phyloP scores from a whole-genome alignment of 2,113 vertebrate genomes.

The Anser cygnoides region DNA sequence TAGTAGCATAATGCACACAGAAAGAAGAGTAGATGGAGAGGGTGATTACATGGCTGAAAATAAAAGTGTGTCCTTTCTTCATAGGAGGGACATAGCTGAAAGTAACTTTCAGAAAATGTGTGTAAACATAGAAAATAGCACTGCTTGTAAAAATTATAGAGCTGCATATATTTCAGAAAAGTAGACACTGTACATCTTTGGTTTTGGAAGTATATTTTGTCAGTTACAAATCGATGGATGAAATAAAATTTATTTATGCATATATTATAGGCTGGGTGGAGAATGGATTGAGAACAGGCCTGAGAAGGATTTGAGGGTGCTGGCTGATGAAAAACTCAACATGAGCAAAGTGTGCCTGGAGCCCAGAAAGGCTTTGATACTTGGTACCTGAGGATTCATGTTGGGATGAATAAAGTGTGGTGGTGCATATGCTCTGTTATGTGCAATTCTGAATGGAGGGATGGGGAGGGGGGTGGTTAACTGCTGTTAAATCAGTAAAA shows the following conservation, averaged over 20 bases:
- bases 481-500: neutral
- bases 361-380: neutral
- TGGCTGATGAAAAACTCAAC: neutral
- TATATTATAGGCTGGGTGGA: neutral
- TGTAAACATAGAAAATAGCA: neutral
- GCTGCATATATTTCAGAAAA: neutral
- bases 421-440: neutral
- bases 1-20: neutral
- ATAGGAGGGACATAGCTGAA: neutral
- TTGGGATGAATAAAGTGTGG: neutral
- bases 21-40: neutral
- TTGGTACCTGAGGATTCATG: rapidly evolving
- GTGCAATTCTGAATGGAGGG: neutral
- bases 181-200: neutral
- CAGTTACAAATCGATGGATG: neutral
- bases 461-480: neutral
- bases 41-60: neutral
- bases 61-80: neutral
- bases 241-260: neutral
- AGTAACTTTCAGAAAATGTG: neutral
- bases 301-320: neutral
- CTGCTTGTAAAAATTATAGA: neutral
- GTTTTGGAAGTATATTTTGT: neutral
- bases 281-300: neutral
- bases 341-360: neutral